Base-by-base conservation (phyloP, 1,140 invertebrate genomes). In the Liolophura sinensis region DNA sequence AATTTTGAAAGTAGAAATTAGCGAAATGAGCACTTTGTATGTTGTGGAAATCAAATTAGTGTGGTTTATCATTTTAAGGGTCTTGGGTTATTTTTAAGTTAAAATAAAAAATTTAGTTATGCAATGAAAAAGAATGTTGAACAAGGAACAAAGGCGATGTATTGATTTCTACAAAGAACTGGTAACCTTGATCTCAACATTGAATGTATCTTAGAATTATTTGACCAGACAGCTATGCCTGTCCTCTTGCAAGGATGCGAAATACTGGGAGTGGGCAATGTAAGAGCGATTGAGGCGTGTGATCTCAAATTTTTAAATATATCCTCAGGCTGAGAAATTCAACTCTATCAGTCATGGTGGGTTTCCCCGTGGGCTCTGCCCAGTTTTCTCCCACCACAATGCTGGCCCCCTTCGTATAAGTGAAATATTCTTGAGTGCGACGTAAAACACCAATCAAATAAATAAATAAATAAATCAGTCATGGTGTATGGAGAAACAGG, bases 201-300 rank as follows among this genome's bases (percentile, higher is more conserved):
- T 20, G 63, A 65, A 60, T 46, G 40, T 60, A 62, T 63, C 18
- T 12, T 69, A n/a, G 25, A 65, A 18, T 22, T 69, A 16, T 69
- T 69, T 60, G 50, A 69, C 27, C 59, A 48, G n/a, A 60, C 47
- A 7, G 31, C 65, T 40, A 46, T 40, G 56, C 67, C 67, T 6
- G 65, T 69, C 47, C 49, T 69, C 22, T 51, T 60, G 18, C 65
- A 64, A 55, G 67, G 49, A 52, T 69, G 24, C 54, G 63, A 69
- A 48, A n/a, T 69, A 14, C 60, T 62, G 56, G 67, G 62, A 20
- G 64, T 59, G 25, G 50, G 52, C n/a, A 50, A 62, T 24, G 6
- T 46, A 31, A n/a, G 27, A 25, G 5, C 20, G 5, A 62, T 67
- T 27, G 65, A 67, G 47, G 52, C 58, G 52, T 16, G 61, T 22